Evolutionary conservation across 2,113 vertebrate genomes (phyloP).

Genomic region (Thomomys bottae): DNA sequence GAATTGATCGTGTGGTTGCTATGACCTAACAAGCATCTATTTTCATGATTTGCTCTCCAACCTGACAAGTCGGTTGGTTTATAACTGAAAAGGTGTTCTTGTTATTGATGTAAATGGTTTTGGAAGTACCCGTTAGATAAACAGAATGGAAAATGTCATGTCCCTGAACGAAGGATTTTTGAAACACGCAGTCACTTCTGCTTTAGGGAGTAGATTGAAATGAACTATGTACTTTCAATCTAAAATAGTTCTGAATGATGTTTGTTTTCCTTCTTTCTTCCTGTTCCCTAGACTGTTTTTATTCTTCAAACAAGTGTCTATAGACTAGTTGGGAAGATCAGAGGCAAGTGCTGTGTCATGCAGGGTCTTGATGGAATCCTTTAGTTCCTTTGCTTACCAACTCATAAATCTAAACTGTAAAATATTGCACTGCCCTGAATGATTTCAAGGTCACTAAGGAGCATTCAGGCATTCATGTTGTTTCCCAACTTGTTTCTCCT

Average conservation of each 20-base stretch:
- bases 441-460: constrained; percentile 30
- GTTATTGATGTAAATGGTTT: constrained; percentile 64
- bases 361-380: background rate
- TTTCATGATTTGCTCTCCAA: constrained; percentile 44
- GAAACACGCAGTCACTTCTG: background rate
- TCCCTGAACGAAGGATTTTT: constrained; percentile 57
- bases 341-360: constrained; percentile 29
- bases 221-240: constrained; percentile 50
- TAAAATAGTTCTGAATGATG: constrained; percentile 41
- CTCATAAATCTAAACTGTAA: constrained; percentile 64
- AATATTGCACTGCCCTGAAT: background rate
- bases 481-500: constrained; percentile 56
- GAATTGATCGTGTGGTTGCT: constrained; percentile 11
- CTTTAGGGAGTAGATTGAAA: constrained; percentile 24
- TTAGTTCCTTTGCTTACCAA: background rate
- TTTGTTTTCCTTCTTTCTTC: constrained; percentile 69
- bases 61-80: constrained; percentile 63
- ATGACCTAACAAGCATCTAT: constrained; percentile 29
- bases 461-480: constrained; percentile 60
- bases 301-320: constrained; percentile 48
- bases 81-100: constrained; percentile 50
- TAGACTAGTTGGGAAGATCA: constrained; percentile 26
- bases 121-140: constrained; percentile 30
- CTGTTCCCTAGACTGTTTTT: constrained; percentile 50
- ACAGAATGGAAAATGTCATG: constrained; percentile 63